Percentiles rank a stretch among this genome's conserved stretches.
Evolutionary conservation across 2,113 vertebrate species (phyloP).

Genomic region (Malurus elegans): DNA sequence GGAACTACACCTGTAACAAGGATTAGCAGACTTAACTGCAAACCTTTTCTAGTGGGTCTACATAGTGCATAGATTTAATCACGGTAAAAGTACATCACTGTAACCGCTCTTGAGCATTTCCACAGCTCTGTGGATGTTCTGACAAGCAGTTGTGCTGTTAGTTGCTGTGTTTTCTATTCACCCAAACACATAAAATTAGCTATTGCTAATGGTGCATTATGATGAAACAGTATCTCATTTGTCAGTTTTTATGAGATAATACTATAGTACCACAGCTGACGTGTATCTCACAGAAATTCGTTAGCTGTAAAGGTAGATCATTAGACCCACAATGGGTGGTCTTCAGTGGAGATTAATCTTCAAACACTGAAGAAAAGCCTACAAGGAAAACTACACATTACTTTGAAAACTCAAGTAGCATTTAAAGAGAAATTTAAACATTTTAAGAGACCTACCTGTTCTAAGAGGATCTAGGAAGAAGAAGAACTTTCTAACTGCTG

Average conservation of each 20-base stretch:
- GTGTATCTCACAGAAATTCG: neutral
- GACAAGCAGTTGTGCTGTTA: neutral
- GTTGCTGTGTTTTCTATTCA: neutral
- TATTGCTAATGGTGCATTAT: neutral
- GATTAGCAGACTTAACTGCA: neutral
- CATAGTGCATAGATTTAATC: neutral
- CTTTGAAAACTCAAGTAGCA: neutral
- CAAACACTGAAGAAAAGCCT: neutral
- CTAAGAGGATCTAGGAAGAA: slow-evolving; percentile 97
- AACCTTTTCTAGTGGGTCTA: neutral
- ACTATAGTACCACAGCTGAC: neutral
- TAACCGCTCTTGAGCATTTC: neutral
- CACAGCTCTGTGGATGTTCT: neutral
- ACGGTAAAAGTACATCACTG: neutral
- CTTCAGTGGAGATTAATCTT: neutral
- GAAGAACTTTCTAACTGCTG: slow-evolving; percentile 97
- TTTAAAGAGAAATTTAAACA: neutral
- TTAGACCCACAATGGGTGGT: neutral
- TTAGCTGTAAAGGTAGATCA: neutral
- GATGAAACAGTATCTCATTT: neutral
- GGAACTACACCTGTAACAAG: neutral
- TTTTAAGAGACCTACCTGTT: slow-evolving; percentile 78
- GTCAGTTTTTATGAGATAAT: neutral
- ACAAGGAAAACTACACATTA: neutral
- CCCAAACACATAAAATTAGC: neutral